Base-by-base conservation (phyloP, 2,113 vertebrate genomes). In the Eudyptes chrysolophus region DNA sequence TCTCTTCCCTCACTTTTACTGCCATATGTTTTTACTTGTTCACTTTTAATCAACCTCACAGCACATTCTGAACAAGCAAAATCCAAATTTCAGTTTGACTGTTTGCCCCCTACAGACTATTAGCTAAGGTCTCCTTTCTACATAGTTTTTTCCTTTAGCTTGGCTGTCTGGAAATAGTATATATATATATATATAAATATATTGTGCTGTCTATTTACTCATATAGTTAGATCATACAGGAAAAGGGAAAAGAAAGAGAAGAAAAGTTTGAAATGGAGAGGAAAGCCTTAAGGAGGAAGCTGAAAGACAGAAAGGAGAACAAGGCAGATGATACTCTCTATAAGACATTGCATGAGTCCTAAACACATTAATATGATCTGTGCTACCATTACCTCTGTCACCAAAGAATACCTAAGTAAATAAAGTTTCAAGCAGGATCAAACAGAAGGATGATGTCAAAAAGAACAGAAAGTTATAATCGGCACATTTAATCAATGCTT, bases 21-120 rank as follows among this genome's bases (percentile, higher is more conserved):
- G n/a, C 78, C 52, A 49, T 96, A 90, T 94, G 71, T 55, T 96
- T 96, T 84, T 79, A 68, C 16, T 70, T 75, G 10, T 78, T 96
- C 52, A 42, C 6, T 93, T 97, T 90, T 94, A 96, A 96, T 96
- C 78, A 92, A 54, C 61, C 11, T 92, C 52, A 58, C 30, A 79
- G n/a, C 17, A 90, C 30, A 89, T 34, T 90, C 40, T 84, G 72
- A 90, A 92, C 25, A 95, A 96, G 58, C 13, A 89, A 94, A 96
- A 89, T 81, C 60, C 46, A 89, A 89, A 94, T 96, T 92, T 89
- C 61, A 83, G 60, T 69, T 88, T 90, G 78, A 57, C 32, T 66
- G 18, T 91, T 94, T 22, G 70, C 40, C 24, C 14, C 11, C 20
- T 52, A 69, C 22, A 92, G 30, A 46, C 16, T 58, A 20, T 57